Conservation (phyloP, 2,797 vertebrate genomes). For the Apogon talboti region DNA sequence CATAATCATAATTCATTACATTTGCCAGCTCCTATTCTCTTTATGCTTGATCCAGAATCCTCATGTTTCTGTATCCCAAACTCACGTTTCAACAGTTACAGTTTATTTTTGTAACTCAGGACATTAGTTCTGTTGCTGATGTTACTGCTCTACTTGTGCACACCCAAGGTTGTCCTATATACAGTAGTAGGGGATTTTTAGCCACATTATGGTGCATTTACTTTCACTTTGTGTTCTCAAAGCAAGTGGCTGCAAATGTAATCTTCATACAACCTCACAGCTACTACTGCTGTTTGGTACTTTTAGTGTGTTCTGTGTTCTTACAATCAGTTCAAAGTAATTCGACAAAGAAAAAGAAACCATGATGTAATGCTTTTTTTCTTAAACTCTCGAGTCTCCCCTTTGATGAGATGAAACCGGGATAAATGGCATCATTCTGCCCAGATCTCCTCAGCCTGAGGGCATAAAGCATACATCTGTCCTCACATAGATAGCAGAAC, state of each 20-base stretch:
- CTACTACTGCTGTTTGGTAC: constrained; percentile 2
- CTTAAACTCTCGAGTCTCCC: neutral
- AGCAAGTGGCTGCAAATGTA: neutral
- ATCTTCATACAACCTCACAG: neutral
- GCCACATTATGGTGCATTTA: constrained; percentile 1
- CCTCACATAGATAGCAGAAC: constrained; percentile 3
- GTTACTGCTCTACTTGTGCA: neutral
- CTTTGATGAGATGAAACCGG: neutral
- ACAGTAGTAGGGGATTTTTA: constrained; percentile 1
- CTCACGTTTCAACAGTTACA: too few species aligned
- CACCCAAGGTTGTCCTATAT: neutral
- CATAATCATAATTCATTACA: too few species aligned
- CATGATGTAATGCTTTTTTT: neutral
- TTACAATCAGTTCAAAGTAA: too few species aligned
- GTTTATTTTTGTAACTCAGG: neutral
- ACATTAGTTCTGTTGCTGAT: neutral
- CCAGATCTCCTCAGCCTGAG: neutral
- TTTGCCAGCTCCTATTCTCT: neutral
- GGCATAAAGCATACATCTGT: neutral
- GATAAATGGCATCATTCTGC: neutral
- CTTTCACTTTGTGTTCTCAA: neutral
- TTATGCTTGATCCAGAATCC: neutral
- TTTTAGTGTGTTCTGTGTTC: too few species aligned
- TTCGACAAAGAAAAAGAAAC: neutral
- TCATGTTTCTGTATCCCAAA: neutral